phyloP scores from a whole-genome alignment of 2,797 vertebrate species.

The Propithecus deckenii region DNA sequence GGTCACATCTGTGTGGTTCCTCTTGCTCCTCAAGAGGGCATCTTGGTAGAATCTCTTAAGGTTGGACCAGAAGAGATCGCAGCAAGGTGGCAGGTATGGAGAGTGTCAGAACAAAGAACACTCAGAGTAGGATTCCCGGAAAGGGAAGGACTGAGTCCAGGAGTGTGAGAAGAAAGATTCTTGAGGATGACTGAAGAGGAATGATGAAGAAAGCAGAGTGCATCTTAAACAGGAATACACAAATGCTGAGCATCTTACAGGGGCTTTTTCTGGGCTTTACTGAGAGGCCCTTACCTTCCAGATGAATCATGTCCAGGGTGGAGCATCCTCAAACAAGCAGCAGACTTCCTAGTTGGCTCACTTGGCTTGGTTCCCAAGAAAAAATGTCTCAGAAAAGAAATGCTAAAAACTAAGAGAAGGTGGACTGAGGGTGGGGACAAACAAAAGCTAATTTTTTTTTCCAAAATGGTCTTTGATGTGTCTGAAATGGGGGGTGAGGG shows the following conservation, averaged over 20 bases:
- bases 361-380: slow-evolving; percentile 19
- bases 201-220: background rate
- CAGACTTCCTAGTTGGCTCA: background rate
- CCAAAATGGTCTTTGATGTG: background rate
- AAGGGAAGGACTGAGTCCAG: background rate
- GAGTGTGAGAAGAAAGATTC: background rate
- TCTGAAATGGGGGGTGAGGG: background rate
- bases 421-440: background rate
- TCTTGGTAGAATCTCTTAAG: background rate
- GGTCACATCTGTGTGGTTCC: background rate
- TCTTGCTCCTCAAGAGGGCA: background rate
- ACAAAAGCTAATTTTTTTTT: background rate
- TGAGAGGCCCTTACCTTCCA: background rate
- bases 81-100: background rate
- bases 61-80: background rate
- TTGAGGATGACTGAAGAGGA: background rate
- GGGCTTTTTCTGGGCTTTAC: background rate
- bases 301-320: background rate
- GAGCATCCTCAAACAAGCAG: background rate
- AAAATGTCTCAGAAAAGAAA: background rate
- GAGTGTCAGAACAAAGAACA: background rate
- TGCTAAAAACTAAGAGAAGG: background rate
- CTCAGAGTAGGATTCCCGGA: background rate
- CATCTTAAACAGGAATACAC: background rate
- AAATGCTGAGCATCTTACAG: background rate